Base-by-base conservation (phyloP, 2,797 vertebrate species). In the Neosilurus mollespiculum region DNA sequence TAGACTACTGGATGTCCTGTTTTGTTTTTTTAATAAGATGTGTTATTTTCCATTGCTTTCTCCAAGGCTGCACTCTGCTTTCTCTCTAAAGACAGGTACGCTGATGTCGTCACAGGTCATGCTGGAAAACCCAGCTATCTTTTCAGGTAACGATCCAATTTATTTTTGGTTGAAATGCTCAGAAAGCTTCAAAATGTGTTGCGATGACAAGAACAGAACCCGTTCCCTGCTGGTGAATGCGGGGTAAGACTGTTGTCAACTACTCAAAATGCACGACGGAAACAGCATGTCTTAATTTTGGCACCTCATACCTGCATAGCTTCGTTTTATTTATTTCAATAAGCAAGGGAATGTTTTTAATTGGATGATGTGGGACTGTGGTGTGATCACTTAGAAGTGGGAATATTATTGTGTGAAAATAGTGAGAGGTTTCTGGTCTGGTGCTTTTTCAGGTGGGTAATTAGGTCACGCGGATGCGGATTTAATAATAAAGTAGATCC, bases 191-290 rank as follows among this genome's bases (percentile, higher is more conserved):
- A 30, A 30, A 43, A 43, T 43, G 1, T 43, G 43, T 43, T 43
- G 43, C 8, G 43, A 4, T 4, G 43, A 43, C 43, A 4, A 43
- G 43, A 43, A 43, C 43, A 43, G 43, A 5, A 43, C 43, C 43
- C 43, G 43, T 43, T 43, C 43, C 43, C 8, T 43, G 43, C 43
- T 43, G 43, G 43, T 43, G 43, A 43, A 43, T 43, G 8, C 8
- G 43, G 43, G 43, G 43, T 43, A 43, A 43, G 43, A 53, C 64
- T 65, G 62, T 66, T 84, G 87, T 78, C 77, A 80, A 51, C 77
- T 81, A 80, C 49, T 54, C 61, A 72, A 70, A 84, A 56, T 71
- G 58, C 76, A 85, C 75, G 66, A 82, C 78, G 54, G 78, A 78
- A 67, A 64, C 30, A 73, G 83, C 83, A 83, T 84, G 54, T 73